Conservation (phyloP, 2,113 vertebrate genomes). For the Dicaeum eximium region DNA sequence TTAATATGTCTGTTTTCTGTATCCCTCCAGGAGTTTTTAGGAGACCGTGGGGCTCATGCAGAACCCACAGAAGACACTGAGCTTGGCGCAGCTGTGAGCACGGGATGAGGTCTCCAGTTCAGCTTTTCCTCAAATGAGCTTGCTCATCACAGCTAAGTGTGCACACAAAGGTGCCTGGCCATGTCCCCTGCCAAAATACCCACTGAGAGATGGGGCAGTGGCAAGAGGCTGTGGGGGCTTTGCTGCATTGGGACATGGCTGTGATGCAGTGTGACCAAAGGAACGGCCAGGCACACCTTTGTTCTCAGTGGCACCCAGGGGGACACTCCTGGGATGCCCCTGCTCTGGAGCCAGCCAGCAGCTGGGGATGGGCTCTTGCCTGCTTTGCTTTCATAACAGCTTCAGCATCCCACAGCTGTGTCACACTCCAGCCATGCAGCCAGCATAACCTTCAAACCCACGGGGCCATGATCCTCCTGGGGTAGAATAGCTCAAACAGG, state of each 20-base stretch:
- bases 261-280: accelerated
- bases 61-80: neutral
- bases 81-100: accelerated
- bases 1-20: neutral
- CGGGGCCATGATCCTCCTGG: neutral
- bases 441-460: neutral
- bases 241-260: accelerated
- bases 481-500: neutral
- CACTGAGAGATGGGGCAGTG: accelerated
- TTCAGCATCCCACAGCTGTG: neutral
- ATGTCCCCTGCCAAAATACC: accelerated
- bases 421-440: accelerated
- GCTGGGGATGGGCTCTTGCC: neutral
- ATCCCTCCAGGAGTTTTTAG: neutral
- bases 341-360: accelerated
- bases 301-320: accelerated
- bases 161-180: neutral
- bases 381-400: neutral
- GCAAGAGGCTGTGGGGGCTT: neutral
- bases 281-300: neutral
- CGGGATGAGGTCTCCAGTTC: neutral
- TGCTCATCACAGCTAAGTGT: neutral
- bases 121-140: neutral
- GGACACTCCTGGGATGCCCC: neutral
- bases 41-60: accelerated